Base-by-base conservation (phyloP, 2,888 invertebrate genomes). In the Linnaemya tessellans region DNA sequence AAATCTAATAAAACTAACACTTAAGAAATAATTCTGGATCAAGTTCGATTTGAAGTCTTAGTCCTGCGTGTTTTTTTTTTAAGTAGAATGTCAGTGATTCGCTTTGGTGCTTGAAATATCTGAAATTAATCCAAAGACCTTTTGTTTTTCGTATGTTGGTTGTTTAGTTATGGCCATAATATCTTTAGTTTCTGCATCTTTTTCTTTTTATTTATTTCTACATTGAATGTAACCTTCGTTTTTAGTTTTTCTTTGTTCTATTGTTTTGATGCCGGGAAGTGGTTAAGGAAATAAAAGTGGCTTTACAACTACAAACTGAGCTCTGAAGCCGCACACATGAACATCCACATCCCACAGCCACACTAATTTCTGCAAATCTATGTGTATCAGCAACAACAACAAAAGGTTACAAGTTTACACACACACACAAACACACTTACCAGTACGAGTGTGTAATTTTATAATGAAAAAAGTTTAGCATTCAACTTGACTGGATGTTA, bases 271-370 rank as follows among this genome's bases (percentile, higher is more conserved):
- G 9, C 49, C 68, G 68, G 77, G 77, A 80, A 81, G 80, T 81
- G 84, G 77, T 73, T 51, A 58, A 84, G 81, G 78, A 84, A 81
- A 81, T 78, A 78, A 54, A 73, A 71, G 41, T 80, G 64, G 67
- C 67, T 73, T 67, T 80, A 30, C 41, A 77, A 79, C 75, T 43
- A 67, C 46, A 80, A 71, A 80, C 75, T 71, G 13, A 65, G 3
- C 13, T 43, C 58, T 60, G 54, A 65, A 75, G 51, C 22, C 18
- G 30, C 41, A 54, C n/a, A 25, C 49, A 25, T n/a, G 0, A 10
- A 56, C 25, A 35, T 1, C 9, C 15, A 30, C 30, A 30, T 30
- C 30, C 30, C 30, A 30, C 30, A 30, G 2, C 2, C 30, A 30
- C 30, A n/a, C n/a, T n/a, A n/a, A n/a, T n/a, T n/a, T n/a, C 30